Conservation (phyloP, 2,888 invertebrate species). For the Morpho achilles region DNA sequence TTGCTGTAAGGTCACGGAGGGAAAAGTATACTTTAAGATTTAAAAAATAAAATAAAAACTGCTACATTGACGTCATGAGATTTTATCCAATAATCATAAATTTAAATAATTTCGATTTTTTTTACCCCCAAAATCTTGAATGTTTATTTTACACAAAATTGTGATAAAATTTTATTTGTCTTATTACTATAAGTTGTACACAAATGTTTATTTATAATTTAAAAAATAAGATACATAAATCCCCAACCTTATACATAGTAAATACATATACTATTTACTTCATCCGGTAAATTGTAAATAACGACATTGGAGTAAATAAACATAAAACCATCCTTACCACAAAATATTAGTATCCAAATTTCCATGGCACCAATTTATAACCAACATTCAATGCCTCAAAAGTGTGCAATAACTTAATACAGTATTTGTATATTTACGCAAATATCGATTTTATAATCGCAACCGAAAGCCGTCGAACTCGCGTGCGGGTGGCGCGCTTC, state of each 20-base stretch:
- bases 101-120: too few species aligned
- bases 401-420: constrained; percentile 19
- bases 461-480: constrained; percentile 40
- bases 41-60: background rate
- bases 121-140: too few species aligned
- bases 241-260: too few species aligned
- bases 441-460: constrained; percentile 33
- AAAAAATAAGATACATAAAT: too few species aligned
- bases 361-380: constrained; percentile 40
- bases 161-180: too few species aligned
- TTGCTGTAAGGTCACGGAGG: constrained; percentile 20
- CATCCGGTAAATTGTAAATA: background rate
- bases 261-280: background rate
- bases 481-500: constrained; percentile 63
- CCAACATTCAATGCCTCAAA: constrained; percentile 23
- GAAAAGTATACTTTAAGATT: constrained; percentile 11
- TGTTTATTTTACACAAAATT: too few species aligned
- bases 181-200: too few species aligned
- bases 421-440: constrained; percentile 35
- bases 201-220: too few species aligned
- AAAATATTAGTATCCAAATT: constrained; percentile 53
- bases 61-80: background rate
- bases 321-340: constrained; percentile 46
- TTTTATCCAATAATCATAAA: too few species aligned
- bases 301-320: background rate